A percentile compares a stretch with the other conserved stretches of the same genome.
These are phyloP conservation scores for Colossoma macropomum DNA, from an alignment of 2,113 vertebrate species.

Conservation along the genomic window DNA sequence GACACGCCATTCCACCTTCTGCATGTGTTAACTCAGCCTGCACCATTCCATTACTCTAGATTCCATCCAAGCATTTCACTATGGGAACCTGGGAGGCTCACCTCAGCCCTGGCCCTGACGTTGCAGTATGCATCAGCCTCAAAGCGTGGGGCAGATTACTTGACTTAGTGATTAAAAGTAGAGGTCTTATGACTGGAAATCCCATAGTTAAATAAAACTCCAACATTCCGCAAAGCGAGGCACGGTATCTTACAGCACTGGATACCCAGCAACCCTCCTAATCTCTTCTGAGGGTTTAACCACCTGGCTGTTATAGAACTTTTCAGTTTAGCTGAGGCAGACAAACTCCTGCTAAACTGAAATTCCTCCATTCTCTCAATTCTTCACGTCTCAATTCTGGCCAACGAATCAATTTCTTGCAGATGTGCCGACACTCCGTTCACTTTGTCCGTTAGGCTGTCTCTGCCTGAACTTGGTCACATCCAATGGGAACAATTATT, in stretches of 20 bases:
- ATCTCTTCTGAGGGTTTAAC: slow-evolving; percentile 28
- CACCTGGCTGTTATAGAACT: background rate
- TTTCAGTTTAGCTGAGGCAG: slow-evolving; percentile 13
- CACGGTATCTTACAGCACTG: background rate
- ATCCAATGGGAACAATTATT: slow-evolving; percentile 21
- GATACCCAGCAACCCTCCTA: slow-evolving; percentile 3
- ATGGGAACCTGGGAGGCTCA: slow-evolving; percentile 2
- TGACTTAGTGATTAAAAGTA: slow-evolving; percentile 27
- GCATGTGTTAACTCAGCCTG: slow-evolving; percentile 16
- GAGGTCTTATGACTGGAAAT: slow-evolving; percentile 10
- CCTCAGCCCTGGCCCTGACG: background rate
- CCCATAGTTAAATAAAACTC: background rate
- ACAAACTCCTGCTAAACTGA: background rate
- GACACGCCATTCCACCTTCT: slow-evolving; percentile 10
- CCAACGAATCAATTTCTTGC: slow-evolving; percentile 10
- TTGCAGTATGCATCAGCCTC: background rate
- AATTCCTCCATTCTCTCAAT: background rate
- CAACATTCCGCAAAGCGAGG: background rate
- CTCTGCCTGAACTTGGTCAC: slow-evolving; percentile 6
- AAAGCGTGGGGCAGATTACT: background rate
- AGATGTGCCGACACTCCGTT: background rate
- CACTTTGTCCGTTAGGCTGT: background rate
- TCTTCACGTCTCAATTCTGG: background rate
- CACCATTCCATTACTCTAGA: slow-evolving; percentile 9
- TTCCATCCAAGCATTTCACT: slow-evolving; percentile 7